Percentiles rank a stretch among this genome's conserved stretches.
phyloP scores from a whole-genome alignment of 2,113 vertebrate species.

The Grus americana region DNA sequence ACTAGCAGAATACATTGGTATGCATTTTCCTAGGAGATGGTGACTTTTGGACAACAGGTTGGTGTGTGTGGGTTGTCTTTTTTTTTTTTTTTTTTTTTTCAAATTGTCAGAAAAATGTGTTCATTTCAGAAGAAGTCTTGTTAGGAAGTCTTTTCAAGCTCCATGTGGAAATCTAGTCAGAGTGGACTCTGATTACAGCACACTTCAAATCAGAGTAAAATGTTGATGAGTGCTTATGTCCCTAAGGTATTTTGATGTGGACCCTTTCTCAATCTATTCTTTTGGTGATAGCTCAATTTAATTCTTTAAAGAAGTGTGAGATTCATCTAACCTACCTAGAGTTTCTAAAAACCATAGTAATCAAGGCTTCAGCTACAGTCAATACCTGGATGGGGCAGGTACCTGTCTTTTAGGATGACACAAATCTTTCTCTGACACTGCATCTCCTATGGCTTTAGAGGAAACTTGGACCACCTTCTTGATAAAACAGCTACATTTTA shows the following conservation, averaged over 20 bases:
- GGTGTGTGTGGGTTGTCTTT: too few species aligned
- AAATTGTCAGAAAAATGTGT: not conserved
- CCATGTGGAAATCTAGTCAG: not conserved
- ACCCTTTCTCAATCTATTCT: not conserved
- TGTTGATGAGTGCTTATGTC: not conserved
- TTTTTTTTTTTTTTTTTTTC: not conserved
- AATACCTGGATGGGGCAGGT: not conserved
- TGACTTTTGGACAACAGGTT: not conserved
- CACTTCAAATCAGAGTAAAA: slow-evolving; percentile 28
- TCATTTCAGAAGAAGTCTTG: not conserved
- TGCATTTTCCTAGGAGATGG: not conserved
- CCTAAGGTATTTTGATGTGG: not conserved
- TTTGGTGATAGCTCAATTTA: not conserved
- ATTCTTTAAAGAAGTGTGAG: not conserved
- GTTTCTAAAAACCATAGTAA: not conserved
- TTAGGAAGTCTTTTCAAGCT: not conserved
- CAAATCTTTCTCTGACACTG: not conserved
- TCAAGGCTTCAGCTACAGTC: not conserved
- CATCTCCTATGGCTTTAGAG: not conserved
- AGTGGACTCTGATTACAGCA: not conserved
- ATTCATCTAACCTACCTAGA: not conserved
- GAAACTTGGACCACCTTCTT: not conserved
- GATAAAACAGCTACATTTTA: not conserved
- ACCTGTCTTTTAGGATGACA: not conserved
- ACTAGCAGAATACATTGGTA: not conserved